phyloP scores from a whole-genome alignment of 2,797 vertebrate species.

The Odontamblyopus lacepedii region DNA sequence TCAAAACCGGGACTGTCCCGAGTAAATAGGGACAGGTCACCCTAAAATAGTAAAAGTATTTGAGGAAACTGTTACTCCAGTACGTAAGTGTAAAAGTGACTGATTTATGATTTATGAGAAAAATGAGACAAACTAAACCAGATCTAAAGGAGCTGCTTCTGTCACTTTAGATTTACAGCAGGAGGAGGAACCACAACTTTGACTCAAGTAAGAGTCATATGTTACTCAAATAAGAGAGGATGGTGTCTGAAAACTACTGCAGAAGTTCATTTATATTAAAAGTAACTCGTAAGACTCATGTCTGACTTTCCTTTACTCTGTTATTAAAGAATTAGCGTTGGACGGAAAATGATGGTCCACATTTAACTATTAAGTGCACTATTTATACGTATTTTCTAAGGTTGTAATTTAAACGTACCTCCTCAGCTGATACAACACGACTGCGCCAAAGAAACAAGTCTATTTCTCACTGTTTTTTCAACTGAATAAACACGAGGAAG shows the following conservation, averaged over 20 bases:
- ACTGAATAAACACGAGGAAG: neutral
- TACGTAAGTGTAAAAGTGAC: too few species aligned
- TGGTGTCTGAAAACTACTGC: neutral
- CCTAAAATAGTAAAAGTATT: too few species aligned
- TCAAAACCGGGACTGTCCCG: too few species aligned
- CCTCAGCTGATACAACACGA: constrained; percentile 12
- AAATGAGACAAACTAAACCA: too few species aligned
- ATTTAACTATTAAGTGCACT: constrained; percentile 44
- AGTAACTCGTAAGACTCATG: neutral
- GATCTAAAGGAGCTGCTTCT: too few species aligned
- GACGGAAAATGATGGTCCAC: constrained; percentile 1
- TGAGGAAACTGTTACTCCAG: too few species aligned
- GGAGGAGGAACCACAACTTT: too few species aligned
- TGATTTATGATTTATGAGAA: too few species aligned
- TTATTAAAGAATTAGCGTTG: constrained; percentile 41
- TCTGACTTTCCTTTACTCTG: constrained; percentile 22
- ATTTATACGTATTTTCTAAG: constrained; percentile 20
- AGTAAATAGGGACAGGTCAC: too few species aligned
- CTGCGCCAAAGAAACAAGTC: neutral
- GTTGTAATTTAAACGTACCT: constrained; percentile 12
- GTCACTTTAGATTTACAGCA: too few species aligned
- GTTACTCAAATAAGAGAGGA: too few species aligned
- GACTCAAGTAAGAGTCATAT: too few species aligned
- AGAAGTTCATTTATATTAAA: neutral
- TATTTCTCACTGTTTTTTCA: constrained; percentile 8